Evolutionary conservation across 2,888 invertebrate species (phyloP), one percentile per base, ranked within the genome.

Genomic region (Ormyrus rosae): DNA sequence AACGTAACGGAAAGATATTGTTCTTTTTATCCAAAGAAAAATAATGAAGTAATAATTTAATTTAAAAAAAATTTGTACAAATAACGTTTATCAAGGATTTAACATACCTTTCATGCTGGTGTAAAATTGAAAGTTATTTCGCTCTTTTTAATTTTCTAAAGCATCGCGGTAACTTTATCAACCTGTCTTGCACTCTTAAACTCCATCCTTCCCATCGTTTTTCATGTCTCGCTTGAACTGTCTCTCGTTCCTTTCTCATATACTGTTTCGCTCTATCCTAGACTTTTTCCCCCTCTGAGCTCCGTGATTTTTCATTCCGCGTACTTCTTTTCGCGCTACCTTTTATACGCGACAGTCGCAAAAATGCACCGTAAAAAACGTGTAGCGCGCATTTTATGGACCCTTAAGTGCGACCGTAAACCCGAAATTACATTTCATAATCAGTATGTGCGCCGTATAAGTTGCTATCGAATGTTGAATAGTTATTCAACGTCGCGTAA

Each of bases 301-400:
- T 6, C 68, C 53, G 70, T 77, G 77, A 77, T 65, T 71, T 77
- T 77, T 77, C 77, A 71, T 77, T 70, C 53, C 45, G 56, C 50
- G 50, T 9, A 4, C 8, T 70, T 9, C 56, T 70, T 68, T 68
- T 19, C 19, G 34, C 19, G 9, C n/a, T 6, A 13, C 46, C 5
- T 19, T 65, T 51, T 63, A 63, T 11, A 63, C 50, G 5, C 19
- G 45, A 53, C 6, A 45, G 10, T 58, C 9, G 5, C 13, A 0
- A 7, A 50, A 3, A 45, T 13, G n/a, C 11, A 3, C 7, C 48
- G 19, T 69, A 46, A 69, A 60, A 13, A 48, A 6, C 8, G 11
- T 0, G n/a, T 13, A 13, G 48, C 48, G 48, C 50, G n/a, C 5
- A n/a, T 1, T 13, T 19, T 19, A 19, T 19, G 19, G 19, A 19